A percentile compares a stretch with the other conserved stretches of the same genome.
These are phyloP conservation scores for Emydocephalus ijimae DNA, from an alignment of 2,113 vertebrate species.

Conservation along the genomic window DNA sequence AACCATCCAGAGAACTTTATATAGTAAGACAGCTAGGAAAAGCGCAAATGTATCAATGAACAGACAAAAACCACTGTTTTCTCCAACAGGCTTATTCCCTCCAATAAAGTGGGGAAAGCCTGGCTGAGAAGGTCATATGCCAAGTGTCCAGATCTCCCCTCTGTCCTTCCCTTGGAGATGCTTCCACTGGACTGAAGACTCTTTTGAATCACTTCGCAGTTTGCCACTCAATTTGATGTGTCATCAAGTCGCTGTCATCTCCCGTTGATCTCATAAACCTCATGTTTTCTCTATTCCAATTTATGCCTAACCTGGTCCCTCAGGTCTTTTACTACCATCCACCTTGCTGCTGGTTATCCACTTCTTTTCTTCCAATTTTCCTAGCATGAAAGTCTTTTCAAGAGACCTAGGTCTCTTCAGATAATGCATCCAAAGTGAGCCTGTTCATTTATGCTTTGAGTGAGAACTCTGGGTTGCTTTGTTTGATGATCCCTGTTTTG, in stretches of 20 bases:
- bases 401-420: background rate
- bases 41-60: background rate
- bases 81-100: background rate
- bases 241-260: background rate
- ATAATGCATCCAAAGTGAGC: background rate
- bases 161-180: background rate
- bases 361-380: background rate
- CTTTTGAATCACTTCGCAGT: background rate
- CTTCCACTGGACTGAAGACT: background rate
- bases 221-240: background rate
- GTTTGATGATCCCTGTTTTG: background rate
- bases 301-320: background rate
- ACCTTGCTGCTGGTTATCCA: background rate
- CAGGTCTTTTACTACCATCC: background rate
- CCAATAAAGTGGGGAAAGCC: background rate
- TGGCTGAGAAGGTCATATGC: background rate
- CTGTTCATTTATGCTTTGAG: background rate
- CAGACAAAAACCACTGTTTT: background rate
- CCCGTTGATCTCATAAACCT: background rate
- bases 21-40: background rate
- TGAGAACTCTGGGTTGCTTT: background rate
- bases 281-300: background rate
- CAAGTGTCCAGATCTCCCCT: background rate
- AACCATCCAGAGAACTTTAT: background rate
- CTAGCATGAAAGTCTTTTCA: background rate